Base-by-base conservation (phyloP, 2,113 vertebrate genomes). In the Heterocephalus glaber region DNA sequence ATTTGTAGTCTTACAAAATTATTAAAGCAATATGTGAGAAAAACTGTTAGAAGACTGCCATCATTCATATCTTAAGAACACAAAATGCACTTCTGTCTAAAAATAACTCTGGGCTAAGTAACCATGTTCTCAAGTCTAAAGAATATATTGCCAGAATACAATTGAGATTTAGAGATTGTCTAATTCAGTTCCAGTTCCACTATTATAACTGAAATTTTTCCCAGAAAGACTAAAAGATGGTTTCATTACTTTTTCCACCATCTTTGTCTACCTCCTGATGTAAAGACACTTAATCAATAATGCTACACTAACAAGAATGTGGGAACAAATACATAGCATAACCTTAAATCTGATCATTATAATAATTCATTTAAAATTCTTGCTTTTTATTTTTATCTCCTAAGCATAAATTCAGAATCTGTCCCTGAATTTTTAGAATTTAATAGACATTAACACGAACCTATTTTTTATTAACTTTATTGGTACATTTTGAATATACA, bases 41-140 rank as follows among this genome's bases (percentile, higher is more conserved):
- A 90, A 82, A 44, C n/a, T 30, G 2, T 83, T 54, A 66, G 47
- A 60, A 61, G 9, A n/a, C 13, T 65, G 54, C 60, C 44, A 33
- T 84, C 41, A 52, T 44, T n/a, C 14, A 44, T 56, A 52, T 49
- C 61, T 72, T 60, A 30, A 72, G 7, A 87, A 72, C 33, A 87
- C 41, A 92, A 87, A 93, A 87, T 92, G 11, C 19, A 22, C 41
- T 92, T 85, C 38, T 72, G 24, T 49, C 86, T 89, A 96, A 86
- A 94, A 90, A 65, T 83, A 96, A 61, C 47, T 35, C 33, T 82
- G 3, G 72, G 41, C 14, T 94, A 74, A 87, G 80, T 24, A 68
- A 72, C 58, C 30, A 66, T 20, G 11, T 80, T 90, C 47, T 90
- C 26, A 65, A 38, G 7, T 72, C 19, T 35, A 52, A 8, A 54